Evolutionary conservation across 2,888 invertebrate genomes (phyloP), one percentile per base, ranked within the genome.

Genomic region (Rhogogaster chlorosoma): DNA sequence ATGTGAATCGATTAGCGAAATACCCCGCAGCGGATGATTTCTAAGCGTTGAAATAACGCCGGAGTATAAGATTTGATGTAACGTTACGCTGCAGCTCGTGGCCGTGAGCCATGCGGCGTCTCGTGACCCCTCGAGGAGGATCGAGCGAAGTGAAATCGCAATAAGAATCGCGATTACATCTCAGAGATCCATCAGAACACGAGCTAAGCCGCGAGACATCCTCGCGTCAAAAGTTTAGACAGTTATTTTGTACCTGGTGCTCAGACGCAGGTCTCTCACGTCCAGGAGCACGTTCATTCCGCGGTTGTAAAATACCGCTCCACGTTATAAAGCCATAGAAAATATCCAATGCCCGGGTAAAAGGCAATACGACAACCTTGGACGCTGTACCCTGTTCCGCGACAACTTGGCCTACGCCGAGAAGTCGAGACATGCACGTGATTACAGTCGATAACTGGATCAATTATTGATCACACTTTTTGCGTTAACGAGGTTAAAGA

Each of bases 351-450:
- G 42, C 15, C 53, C 32, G 53, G 77, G 77, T 77, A 77, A 77
- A 77, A 77, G 77, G 77, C 53, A 53, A 29, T 6, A n/a, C 18
- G 9, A 18, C 73, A 75, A 82, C 84, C 84, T 84, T 84, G 84
- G 64, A 80, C 77, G 49, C 36, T 84, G 84, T 49, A 84, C 84
- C 84, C 64, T 57, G 64, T 77, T 38, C 84, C 67, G 45, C 22
- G 67, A 82, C 45, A 45, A 45, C 49, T 53, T 73, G 49, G 77
- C 77, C 77, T 77, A 78, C 78, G 67, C 73, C 49, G 22, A 80
- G 18, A 61, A 53, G 18, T 77, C 77, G 2, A 15, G 53, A 77
- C 77, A 77, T n/a, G 77, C 77, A 77, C 32, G 77, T 32, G 45
- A 77, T 77, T 12, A n/a, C n/a, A n/a, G 53, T 29, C 29, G 18